Evolutionary conservation across 1,140 invertebrate species (phyloP).

Genomic region (Apis mellifera): Amel_HAv3.1 CM009943.2:9152501-9153000

Average conservation of each 20-base stretch:
- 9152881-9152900: not conserved
- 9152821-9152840: slow-evolving; percentile 1
- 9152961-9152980: not conserved
- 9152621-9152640: slow-evolving; percentile 64
- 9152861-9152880: not conserved
- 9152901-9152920: not conserved
- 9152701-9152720: slow-evolving; percentile 49
- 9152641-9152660: slow-evolving; percentile 52
- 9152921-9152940: not conserved
- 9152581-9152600: slow-evolving; percentile 1
- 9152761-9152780: slow-evolving; percentile 75
- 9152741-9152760: slow-evolving; percentile 69
- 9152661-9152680: slow-evolving; percentile 65
- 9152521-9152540: not conserved
- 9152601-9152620: slow-evolving; percentile 45
- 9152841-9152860: slow-evolving; percentile 11
- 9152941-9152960: not conserved
- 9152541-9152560: not conserved
- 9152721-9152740: slow-evolving; percentile 69
- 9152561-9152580: not conserved
- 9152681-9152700: slow-evolving; percentile 72
- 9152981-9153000: not conserved
- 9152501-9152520: too few species aligned
- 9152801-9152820: slow-evolving; percentile 70
- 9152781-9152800: slow-evolving; percentile 71